Base-by-base conservation (phyloP, 1,140 invertebrate genomes). In the Proctacanthus coquilletti region DNA sequence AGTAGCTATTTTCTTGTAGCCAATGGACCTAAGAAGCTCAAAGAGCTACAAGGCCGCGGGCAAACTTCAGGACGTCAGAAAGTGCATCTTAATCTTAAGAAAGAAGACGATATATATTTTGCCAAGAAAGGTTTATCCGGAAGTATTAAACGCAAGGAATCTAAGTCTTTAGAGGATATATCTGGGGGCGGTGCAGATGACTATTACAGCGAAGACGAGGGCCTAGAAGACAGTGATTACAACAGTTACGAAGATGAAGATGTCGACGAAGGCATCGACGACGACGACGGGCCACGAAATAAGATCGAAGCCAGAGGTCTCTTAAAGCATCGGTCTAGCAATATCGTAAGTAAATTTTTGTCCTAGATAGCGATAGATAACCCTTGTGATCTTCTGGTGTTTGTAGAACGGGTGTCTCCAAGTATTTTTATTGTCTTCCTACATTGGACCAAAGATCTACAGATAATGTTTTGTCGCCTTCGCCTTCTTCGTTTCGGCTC, bases 131-230 rank as follows among this genome's bases (percentile, higher is more conserved):
- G 14, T 46, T 32, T 39, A 44, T 8, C 30, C 5, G 30, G 18
- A 44, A 48, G 0, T 45, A n/a, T n/a, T n/a, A 51, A 45, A 53
- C 53, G 49, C 49, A 48, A n/a, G 42, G 50, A 18, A 53, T 53
- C 9, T 52, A 50, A 0, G 23, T 52, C 2, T 52, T 52, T 10
- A 49, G 31, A 5, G 42, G 53, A 2, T 44, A 51, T n/a, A 2
- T 42, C 32, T 41, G 51, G 52, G 1, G 46, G 46, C 29, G 43
- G 41, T 13, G 35, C 27, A 5, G 37, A 41, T 32, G 51, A 48
- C 2, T 45, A 46, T 13, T 37, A 32, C 0, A 9, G 21, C 13
- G 36, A 29, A 1, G n/a, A 32, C 5, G 30, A 32, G 8, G 30
- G 11, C 11, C 13, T 15, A 17, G 39, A 27, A 8, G 45, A 23